Base-by-base conservation (phyloP, 2,888 invertebrate genomes). In the Melolontha melolontha region DNA sequence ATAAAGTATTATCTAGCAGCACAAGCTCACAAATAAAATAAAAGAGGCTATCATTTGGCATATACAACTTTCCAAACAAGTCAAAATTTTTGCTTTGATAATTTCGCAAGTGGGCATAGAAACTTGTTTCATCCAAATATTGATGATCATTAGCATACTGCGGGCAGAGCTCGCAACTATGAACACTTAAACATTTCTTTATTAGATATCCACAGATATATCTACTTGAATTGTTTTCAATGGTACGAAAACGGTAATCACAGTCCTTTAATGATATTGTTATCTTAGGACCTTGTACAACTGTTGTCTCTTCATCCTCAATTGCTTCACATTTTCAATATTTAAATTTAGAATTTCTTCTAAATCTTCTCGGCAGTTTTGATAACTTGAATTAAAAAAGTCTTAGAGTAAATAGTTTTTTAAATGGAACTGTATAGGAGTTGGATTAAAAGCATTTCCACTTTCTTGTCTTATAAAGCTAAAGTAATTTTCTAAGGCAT, bases 401-500 rank as follows among this genome's bases (percentile, higher is more conserved):
- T 44, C 68, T 51, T 11, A n/a, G 50, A 12, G 41, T 54, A 67
- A 44, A 44, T 16, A 54, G 17, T 44, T 66, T 55, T 10, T 47
- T 47, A 51, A 44, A 47, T n/a, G 29, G 54, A 72, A 72, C 39
- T 72, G 71, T 27, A 70, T 72, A 11, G 67, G 50, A 1, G 64
- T 72, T 8, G 70, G 71, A 47, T 71, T 70, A 10, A 47, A 14
- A 34, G 49, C 17, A 41, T 71, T 70, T 22, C 70, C 68, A 49
- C 55, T 66, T 52, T 70, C 67, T 54, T 69, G 69, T n/a, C 69
- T 41, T 49, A 72, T 42, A 1, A 27, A 12, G n/a, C 72, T 57
- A 69, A 72, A 72, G 49, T 71, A 73, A 55, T 73, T 75, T 66
- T 76, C 74, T 11, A 76, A n/a, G 27, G 68, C 66, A 62, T 74